Evolutionary conservation across 2,888 invertebrate genomes (phyloP).

Genomic region (Coenonympha glycerion): DNA sequence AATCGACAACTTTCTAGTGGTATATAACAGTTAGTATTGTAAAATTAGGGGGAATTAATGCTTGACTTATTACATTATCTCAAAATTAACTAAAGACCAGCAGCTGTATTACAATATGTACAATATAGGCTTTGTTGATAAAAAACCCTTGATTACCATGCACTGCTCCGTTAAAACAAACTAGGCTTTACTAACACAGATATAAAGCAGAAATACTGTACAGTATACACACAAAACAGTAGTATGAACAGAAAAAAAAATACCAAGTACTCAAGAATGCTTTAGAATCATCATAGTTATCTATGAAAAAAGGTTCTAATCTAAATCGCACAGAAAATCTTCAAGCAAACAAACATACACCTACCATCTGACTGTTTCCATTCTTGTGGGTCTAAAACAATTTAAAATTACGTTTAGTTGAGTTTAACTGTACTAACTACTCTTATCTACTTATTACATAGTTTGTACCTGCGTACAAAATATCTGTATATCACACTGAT

Average conservation of each 20-base stretch:
- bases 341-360: slow-evolving; percentile 38
- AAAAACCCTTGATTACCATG: no score
- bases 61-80: no score
- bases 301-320: slow-evolving; percentile 30
- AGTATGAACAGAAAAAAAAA: neutral
- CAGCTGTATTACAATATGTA: no score
- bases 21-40: no score
- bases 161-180: no score
- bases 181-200: no score
- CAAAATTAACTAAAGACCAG: no score
- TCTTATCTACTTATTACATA: neutral
- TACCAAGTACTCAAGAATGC: slow-evolving; percentile 30
- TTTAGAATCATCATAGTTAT: slow-evolving; percentile 54
- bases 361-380: slow-evolving; percentile 56
- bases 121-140: no score
- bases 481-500: no score
- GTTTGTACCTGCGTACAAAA: no score
- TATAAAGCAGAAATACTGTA: neutral
- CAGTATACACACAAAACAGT: neutral
- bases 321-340: slow-evolving; percentile 22
- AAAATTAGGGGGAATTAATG: no score
- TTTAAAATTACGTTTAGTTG: slow-evolving; percentile 35
- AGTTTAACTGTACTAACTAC: neutral
- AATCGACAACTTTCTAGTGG: no score
- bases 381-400: slow-evolving; percentile 72